A percentile compares a stretch with the other conserved stretches of the same genome.
Conservation (phyloP, 2,888 invertebrate genomes). For the Cheilosia pagana region DNA sequence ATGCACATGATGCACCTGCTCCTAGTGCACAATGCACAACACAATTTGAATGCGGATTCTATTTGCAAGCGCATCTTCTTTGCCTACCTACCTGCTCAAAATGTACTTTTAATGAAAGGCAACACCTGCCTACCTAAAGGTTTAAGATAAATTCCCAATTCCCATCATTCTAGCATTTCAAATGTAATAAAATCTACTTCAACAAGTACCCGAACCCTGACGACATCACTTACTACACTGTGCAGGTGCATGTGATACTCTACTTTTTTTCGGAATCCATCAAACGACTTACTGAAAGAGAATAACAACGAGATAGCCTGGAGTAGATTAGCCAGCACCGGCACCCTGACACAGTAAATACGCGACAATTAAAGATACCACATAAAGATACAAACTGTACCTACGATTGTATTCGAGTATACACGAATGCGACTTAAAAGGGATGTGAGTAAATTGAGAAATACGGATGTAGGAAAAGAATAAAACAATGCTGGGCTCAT, state of each 20-base stretch:
- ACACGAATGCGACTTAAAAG: constrained; percentile 5
- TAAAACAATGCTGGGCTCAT: constrained; percentile 33
- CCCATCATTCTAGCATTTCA: constrained; percentile 6
- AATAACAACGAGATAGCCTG: constrained; percentile 28
- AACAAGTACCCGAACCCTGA: constrained; percentile 12
- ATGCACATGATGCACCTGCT: constrained; percentile 27
- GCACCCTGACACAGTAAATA: constrained; percentile 13
- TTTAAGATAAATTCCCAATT: not conserved
- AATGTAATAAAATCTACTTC: constrained; percentile 28
- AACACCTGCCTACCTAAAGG: constrained; percentile 37
- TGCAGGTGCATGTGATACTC: constrained; percentile 32
- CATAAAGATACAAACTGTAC: constrained; percentile 37
- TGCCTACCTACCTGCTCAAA: constrained; percentile 14
- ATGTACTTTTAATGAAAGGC: constrained; percentile 4
- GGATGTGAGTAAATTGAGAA: constrained; percentile 50
- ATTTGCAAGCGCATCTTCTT: not conserved
- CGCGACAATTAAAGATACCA: constrained; percentile 29
- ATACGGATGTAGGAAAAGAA: constrained; percentile 38
- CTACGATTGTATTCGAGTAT: not conserved
- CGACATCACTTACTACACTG: constrained; percentile 13
- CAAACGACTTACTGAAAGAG: constrained; percentile 8
- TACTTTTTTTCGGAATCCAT: constrained; percentile 15
- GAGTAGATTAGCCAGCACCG: constrained; percentile 6
- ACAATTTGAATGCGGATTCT: not conserved
- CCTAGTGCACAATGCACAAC: constrained; percentile 14